Base-by-base conservation (phyloP, 1,140 invertebrate species). In the Spodoptera litura region DNA sequence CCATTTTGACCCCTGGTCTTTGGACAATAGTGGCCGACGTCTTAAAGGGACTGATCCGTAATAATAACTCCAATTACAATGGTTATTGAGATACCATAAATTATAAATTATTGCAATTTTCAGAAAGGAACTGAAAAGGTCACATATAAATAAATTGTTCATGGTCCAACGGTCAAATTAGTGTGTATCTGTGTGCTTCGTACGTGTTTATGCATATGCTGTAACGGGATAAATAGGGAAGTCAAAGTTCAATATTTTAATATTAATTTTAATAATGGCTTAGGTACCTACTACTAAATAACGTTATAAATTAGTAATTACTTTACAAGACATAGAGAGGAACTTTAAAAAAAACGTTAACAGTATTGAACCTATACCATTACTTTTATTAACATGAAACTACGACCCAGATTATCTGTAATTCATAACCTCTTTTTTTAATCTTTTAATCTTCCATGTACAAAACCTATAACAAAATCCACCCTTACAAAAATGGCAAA, bases 31-130 rank as follows among this genome's bases (percentile, higher is more conserved):
- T 68, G 20, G 12, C 35, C 59, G 83, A 79, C 93, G 89, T 94
- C 93, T 94, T 92, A 84, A 86, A 86, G 83, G 81, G 79, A 78
- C 85, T 92, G 91, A 92, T 91, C 92, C 90, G 80, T 84, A 86
- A 91, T 93, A 93, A 94, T 94, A 88, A 84, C 83, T 81, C 49
- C 89, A 91, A 93, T 93, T 89, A 89, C 87, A 90, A 87, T 85
- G 80, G 74, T 89, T 90, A 91, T 90, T 88, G 87, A 88, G 86
- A 92, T 88, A 88, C 87, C 89, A 94, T 92, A 94, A 93, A 94
- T 92, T 92, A 91, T 89, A 89, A 90, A 89, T 88, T 91, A 85
- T 78, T 52, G 10, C 9, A 52, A 53, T 74, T 27, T 88, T 85
- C 82, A 70, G 75, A 87, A 85, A 82, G 78, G 74, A 74, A 81